Base-by-base conservation (phyloP, 2,797 vertebrate species). In the Enteromius argenteus region DNA sequence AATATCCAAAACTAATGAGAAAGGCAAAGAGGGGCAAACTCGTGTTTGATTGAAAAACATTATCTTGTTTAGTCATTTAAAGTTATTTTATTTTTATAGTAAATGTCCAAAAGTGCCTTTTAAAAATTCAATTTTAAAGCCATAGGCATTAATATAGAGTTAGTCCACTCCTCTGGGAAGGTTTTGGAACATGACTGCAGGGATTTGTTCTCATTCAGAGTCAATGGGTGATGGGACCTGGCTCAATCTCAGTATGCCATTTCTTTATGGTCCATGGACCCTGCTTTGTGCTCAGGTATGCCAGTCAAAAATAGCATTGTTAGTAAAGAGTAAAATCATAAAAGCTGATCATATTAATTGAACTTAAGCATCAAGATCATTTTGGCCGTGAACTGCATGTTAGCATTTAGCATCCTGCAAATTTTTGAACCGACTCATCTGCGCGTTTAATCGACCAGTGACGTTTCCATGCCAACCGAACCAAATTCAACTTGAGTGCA, bases 401-500 rank as follows among this genome's bases (percentile, higher is more conserved):
- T 62, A 72, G 39, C 75, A 51, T 79, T 71, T 77, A 84, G 74
- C 67, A 60, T 84, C 67, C 51, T 19, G 9, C 53, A 60, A 23
- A 81, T 49, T 60, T 75, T 27, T 67, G 4, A 79, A 72, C 37
- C 2, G 86, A 91, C 91, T 86, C 87, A 89, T 94, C 84, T 93
- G 93, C 93, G 93, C 93, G 94, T 95, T 96, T 94, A 96, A 96
- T 96, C 92, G 91, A 95, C 94, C 95, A 89, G 93, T 92, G 91
- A 91, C 89, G 96, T 98, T 97, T 94, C 94, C 94, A 97, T 97
- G 96, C 92, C 97, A 97, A 98, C 96, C 86, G 77, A 92, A 91
- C 91, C 91, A 92, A 93, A 93, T 91, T 91, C 89, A 79, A 93
- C 94, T 94, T 95, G 92, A 96, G 96, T 94, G 94, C 91, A 92